These are phyloP conservation scores for Trachelus troglodyta DNA, from an alignment of 2,888 invertebrate genomes.

Conservation along the genomic window DNA sequence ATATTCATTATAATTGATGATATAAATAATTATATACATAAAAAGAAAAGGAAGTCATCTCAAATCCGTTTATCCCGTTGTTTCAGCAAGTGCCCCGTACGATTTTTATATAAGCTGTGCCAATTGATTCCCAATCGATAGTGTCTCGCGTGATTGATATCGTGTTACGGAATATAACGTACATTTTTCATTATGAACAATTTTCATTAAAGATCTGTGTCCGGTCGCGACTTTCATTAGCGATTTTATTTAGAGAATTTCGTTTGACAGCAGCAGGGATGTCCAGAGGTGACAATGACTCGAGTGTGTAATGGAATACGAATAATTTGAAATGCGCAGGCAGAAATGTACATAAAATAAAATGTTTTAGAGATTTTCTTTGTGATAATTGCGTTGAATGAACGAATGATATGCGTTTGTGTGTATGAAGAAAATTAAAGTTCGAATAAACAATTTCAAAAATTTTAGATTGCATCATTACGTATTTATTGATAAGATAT, in stretches of 20 bases:
- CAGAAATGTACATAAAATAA: not conserved
- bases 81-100: conserved; percentile 32
- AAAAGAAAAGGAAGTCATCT: conserved; percentile 5
- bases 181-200: not conserved
- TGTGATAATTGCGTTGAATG: not conserved
- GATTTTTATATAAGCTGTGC: conserved; percentile 27
- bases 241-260: not conserved
- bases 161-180: conserved; percentile 42
- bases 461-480: not conserved
- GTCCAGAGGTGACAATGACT: not conserved
- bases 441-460: not conserved
- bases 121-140: conserved; percentile 23
- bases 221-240: not conserved
- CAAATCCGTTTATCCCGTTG: conserved; percentile 30
- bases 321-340: not conserved
- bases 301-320: not conserved
- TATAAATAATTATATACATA: conserved; percentile 55
- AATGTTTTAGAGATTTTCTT: not conserved
- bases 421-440: not conserved
- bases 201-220: not conserved
- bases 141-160: conserved; percentile 53
- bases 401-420: not conserved
- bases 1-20: conserved; percentile 78
- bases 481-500: not conserved
- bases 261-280: not conserved